These are phyloP conservation scores for Manacus vitellinus DNA, from an alignment of 2,113 vertebrate species.

Conservation along the genomic window DNA sequence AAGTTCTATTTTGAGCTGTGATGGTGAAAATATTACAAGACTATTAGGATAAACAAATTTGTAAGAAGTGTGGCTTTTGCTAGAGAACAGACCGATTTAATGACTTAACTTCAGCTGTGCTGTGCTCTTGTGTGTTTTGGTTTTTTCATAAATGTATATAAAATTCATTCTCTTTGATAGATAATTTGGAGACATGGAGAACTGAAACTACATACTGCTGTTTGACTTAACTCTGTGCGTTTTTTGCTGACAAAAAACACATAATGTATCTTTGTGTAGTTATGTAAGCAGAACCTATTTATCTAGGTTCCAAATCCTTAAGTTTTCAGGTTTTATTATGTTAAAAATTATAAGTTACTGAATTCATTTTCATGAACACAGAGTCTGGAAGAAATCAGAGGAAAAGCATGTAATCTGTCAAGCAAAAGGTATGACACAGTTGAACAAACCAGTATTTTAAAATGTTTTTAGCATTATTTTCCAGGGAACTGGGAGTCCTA, in stretches of 20 bases:
- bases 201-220: background rate
- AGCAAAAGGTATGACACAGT: background rate
- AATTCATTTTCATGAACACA: background rate
- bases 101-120: background rate
- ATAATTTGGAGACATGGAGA: background rate
- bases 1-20: background rate
- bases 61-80: background rate
- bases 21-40: background rate
- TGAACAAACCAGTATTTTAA: background rate
- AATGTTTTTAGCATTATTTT: background rate
- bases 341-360: background rate
- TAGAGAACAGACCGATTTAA: background rate
- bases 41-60: background rate
- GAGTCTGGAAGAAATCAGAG: background rate
- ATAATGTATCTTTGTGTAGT: background rate
- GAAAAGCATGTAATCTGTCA: background rate
- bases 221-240: background rate
- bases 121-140: background rate
- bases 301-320: background rate
- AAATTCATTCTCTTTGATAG: background rate
- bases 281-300: background rate
- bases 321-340: background rate
- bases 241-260: background rate
- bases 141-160: background rate
- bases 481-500: background rate